Conservation (phyloP, 2,888 invertebrate genomes). For the Drosophila tanythrix region DNA sequence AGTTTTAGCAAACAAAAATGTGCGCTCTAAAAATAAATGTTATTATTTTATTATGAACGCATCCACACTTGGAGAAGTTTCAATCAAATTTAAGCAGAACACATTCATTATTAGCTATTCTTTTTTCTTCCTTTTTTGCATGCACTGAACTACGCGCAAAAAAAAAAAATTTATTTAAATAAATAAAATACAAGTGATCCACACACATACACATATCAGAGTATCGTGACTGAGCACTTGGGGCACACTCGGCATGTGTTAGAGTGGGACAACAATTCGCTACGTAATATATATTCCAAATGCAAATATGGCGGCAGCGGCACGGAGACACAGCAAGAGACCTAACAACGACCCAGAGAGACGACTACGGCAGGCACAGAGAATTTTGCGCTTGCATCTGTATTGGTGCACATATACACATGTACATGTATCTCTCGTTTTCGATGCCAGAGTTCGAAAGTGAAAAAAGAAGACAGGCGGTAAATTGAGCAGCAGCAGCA, state of each 20-base stretch:
- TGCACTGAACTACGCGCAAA: slow-evolving; percentile 70
- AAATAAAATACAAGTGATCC: slow-evolving; percentile 74
- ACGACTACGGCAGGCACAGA: slow-evolving; percentile 12
- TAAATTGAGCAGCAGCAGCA: slow-evolving; percentile 20
- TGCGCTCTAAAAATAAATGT: slow-evolving; percentile 14
- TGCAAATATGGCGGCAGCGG: slow-evolving; percentile 77
- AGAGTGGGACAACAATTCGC: slow-evolving; percentile 63
- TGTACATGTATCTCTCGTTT: slow-evolving; percentile 29
- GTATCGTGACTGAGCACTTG: slow-evolving; percentile 39
- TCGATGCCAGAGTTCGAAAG: slow-evolving; percentile 61
- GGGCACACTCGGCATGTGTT: slow-evolving; percentile 36
- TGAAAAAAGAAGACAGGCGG: slow-evolving; percentile 60
- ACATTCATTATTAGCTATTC: slow-evolving; percentile 30
- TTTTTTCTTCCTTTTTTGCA: slow-evolving; percentile 16
- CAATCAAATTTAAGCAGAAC: slow-evolving; percentile 32
- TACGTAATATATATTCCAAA: slow-evolving; percentile 74
- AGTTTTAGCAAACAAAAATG: slow-evolving; percentile 13
- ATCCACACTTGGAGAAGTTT: slow-evolving; percentile 9
- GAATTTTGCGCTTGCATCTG: slow-evolving; percentile 26
- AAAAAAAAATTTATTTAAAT: slow-evolving; percentile 67
- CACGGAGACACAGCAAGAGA: slow-evolving; percentile 59
- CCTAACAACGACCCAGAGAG: slow-evolving; percentile 33
- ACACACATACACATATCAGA: slow-evolving; percentile 28
- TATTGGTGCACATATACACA: slow-evolving; percentile 26
- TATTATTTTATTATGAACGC: background rate